These are phyloP conservation scores for Coronaproctus castanopsis DNA, from an alignment of 2,888 invertebrate species.

Conservation along the genomic window DNA sequence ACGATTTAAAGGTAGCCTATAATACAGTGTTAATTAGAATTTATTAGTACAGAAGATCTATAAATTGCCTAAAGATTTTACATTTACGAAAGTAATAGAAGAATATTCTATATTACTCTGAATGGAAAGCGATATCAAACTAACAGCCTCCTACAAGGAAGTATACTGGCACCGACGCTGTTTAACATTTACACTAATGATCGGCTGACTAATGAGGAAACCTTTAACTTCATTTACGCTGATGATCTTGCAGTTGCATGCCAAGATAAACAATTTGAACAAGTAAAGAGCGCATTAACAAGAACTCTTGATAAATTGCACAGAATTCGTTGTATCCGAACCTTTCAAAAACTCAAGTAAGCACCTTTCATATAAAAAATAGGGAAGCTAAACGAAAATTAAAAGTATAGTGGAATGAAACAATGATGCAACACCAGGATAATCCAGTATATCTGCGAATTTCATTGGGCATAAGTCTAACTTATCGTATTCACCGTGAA, in stretches of 20 bases:
- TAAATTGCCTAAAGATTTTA: neutral
- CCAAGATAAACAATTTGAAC: neutral
- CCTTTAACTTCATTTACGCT: neutral
- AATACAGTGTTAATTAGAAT: neutral
- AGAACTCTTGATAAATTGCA: neutral
- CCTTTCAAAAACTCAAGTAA: neutral
- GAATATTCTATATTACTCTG: neutral
- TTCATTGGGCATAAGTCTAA: neutral
- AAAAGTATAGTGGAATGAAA: neutral
- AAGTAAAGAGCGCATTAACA: neutral
- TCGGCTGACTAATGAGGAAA: neutral
- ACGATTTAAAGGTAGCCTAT: neutral
- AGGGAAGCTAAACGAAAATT: neutral
- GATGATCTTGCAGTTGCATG: neutral
- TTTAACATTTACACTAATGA: neutral
- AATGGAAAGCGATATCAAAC: neutral
- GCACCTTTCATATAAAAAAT: neutral
- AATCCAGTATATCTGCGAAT: neutral
- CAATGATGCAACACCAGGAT: neutral
- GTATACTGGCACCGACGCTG: neutral
- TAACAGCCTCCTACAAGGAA: neutral
- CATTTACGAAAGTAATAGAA: neutral
- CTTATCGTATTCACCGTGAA: neutral
- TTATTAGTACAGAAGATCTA: neutral
- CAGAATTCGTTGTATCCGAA: neutral